Evolutionary conservation across 2,888 invertebrate genomes (phyloP), one percentile per base, ranked within the genome.

Genomic region (Synergus japonicus): DNA sequence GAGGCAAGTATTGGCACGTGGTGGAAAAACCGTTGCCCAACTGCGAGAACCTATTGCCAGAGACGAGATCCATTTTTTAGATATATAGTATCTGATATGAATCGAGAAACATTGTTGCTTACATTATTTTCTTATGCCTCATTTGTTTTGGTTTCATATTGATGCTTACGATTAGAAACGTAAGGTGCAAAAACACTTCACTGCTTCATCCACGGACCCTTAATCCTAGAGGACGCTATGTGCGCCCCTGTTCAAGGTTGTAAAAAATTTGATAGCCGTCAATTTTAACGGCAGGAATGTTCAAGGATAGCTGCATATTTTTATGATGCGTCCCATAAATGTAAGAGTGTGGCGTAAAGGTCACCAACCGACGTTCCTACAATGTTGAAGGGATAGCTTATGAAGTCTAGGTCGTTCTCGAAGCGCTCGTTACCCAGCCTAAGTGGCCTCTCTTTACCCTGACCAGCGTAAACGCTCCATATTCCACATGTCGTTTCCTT

Each of bases 351-450:
- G 46, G 49, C 49, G 69, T 29, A 69, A 67, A 69, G 69, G 49
- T 54, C 49, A 69, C 69, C 69, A 69, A 69, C 69, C 69, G 69
- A 69, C 49, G 46, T 46, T 15, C 37, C 49, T 69, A 49, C 46
- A 69, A 69, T 66, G 43, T 66, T 49, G 5, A 69, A 69, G 18
- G 44, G 43, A 66, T 66, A 18, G 66, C 66, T 66, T 43, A 66
- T 46, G 46, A 49, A 69, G 69, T 69, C 69, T 69, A 69, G 69
- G 69, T 69, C 69, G 69, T 69, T 69, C 69, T 84, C 80, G 86
- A 85, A 85, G 85, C 86, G 88, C 87, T 89, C 87, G 88, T 89
- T 89, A 88, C 86, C 86, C 88, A 83, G 83, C 83, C 84, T 89
- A 89, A 89, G 88, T 88, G 88, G 84, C 77, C 79, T 77, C 83